Evolutionary conservation across 2,888 invertebrate species (phyloP), one percentile per base, ranked within the genome.

Genomic region (Ichneumoninae sp.): DNA sequence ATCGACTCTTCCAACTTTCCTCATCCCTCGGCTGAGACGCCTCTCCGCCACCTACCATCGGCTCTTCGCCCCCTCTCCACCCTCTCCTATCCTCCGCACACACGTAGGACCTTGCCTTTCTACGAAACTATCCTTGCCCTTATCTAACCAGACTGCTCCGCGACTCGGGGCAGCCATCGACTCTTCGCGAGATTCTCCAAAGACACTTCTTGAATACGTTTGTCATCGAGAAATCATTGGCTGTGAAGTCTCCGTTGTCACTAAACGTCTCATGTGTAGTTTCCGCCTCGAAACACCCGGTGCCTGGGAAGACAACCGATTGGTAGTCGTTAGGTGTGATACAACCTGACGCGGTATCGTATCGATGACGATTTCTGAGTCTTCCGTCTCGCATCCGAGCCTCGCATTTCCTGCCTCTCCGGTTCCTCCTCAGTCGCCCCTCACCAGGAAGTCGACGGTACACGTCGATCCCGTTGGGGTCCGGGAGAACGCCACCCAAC

Each of bases 1-100:
- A 91, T 90, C 92, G 88, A 90, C 89, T 88, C 84, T 89, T 89
- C 88, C 89, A 87, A 75, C 85, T 88, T 86, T 77, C 79, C 86
- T 81, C 81, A 69, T 83, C 70, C 88, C 85, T 77, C 77, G 60
- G 65, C 73, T 63, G 19, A n/a, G 16, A 50, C 36, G 50, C 40
- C 40, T 22, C 71, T 76, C 80, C 57, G 50, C 74, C 50, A 66
- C 65, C 50, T 54, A 19, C 70, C n/a, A 19, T 50, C 85, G 71
- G 86, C 84, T 86, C 86, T 26, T 26, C 88, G 75, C 86, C 86
- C 83, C 77, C 83, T 81, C 74, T 78, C 76, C 66, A 63, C 60
- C 68, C 50, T 47, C 50, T 70, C 19, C 54, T 6, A 54, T 52
- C 40, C 52, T 26, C 50, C 33, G 4, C 47, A 36, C 30, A 65